phyloP scores from a whole-genome alignment of 1,140 invertebrate species.

The Lucilia sericata region DNA sequence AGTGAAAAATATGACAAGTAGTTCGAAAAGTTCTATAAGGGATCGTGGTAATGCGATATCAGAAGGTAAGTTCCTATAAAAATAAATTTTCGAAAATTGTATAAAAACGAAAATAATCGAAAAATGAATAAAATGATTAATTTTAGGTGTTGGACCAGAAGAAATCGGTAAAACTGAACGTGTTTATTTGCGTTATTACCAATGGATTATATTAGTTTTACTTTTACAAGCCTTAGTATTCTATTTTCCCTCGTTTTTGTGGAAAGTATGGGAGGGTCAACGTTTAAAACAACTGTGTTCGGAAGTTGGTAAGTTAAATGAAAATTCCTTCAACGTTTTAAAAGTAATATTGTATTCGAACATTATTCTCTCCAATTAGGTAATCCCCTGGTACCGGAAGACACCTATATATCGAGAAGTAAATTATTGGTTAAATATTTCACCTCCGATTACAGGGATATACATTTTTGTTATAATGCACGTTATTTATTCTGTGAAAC shows the following conservation, averaged over 20 bases:
- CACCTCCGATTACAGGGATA: conserved; percentile 70
- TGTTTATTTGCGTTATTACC: conserved; percentile 85
- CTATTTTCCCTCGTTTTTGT: conserved; percentile 80
- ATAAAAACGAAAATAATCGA: too few species aligned
- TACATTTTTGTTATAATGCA: conserved; percentile 77
- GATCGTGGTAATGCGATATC: conserved; percentile 16
- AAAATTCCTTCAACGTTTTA: neutral
- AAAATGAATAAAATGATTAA: too few species aligned
- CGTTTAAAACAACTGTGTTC: conserved; percentile 70
- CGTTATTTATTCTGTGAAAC: conserved; percentile 80
- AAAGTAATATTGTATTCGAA: conserved; percentile 40
- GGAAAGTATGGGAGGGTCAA: conserved; percentile 82
- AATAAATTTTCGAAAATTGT: too few species aligned
- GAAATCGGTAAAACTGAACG: conserved; percentile 70
- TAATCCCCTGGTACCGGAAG: conserved; percentile 51
- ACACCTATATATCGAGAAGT: conserved; percentile 71
- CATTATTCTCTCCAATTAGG: conserved; percentile 16
- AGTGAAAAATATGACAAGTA: neutral
- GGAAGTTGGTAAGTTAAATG: conserved; percentile 67
- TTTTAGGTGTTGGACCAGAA: conserved; percentile 54
- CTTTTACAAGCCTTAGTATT: conserved; percentile 83
- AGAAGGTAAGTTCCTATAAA: neutral
- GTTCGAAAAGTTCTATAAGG: neutral
- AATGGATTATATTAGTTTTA: conserved; percentile 88
- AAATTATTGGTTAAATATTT: conserved; percentile 71